Evolutionary conservation across 2,113 vertebrate species (phyloP).

Genomic region (Emydura subglobosa): DNA sequence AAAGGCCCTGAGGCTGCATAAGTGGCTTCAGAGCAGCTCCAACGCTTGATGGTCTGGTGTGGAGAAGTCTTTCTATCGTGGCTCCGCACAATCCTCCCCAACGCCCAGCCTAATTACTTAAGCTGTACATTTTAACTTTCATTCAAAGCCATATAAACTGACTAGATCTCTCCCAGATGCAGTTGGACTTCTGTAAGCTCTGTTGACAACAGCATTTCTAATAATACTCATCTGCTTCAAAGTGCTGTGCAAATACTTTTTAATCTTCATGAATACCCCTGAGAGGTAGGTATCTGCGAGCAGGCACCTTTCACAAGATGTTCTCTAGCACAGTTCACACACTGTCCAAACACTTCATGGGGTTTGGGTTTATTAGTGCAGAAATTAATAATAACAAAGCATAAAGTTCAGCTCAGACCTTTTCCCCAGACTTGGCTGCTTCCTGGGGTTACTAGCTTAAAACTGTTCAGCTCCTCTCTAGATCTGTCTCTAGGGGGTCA

Average conservation of each 20-base stretch:
- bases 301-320: not conserved
- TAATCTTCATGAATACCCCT: not conserved
- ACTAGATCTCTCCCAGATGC: not conserved
- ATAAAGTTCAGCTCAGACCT: not conserved
- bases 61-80: not conserved
- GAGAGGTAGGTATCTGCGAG: not conserved
- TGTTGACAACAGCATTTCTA: not conserved
- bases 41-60: accelerated
- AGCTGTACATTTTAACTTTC: not conserved
- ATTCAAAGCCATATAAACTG: not conserved
- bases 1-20: not conserved
- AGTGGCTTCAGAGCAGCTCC: not conserved
- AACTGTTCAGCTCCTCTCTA: not conserved
- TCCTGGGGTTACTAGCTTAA: not conserved
- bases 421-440: not conserved
- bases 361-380: not conserved
- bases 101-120: not conserved
- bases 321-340: not conserved
- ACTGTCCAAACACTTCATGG: not conserved
- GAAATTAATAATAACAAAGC: not conserved
- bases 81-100: not conserved
- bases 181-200: accelerated
- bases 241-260: not conserved
- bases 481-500: no score
- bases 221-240: not conserved